Base-by-base conservation (phyloP, 2,888 invertebrate species). In the Pseudanteris insignis region DNA sequence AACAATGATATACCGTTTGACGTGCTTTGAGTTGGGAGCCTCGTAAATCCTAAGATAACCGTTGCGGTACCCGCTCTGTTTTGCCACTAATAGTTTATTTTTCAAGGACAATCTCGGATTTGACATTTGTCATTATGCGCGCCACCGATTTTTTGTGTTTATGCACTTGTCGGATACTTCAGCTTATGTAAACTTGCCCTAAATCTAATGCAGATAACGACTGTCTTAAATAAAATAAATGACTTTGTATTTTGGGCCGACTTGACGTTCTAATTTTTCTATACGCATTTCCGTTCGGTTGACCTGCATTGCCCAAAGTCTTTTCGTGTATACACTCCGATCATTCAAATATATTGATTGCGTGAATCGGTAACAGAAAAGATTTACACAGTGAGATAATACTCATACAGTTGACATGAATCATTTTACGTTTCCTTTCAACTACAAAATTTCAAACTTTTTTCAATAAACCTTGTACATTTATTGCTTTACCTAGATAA, bases 251-350 rank as follows among this genome's bases (percentile, higher is more conserved):
- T 41, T 36, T 13, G 21, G 21, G 21, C 7, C 21, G 7, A 21
- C 4, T 21, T 21, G 41, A 18, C 11, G 29, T 8, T 21, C 11
- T 14, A 9, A 34, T 34, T 21, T 34, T 34, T 11, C 34, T 10
- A 7, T 11, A 32, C 15, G 7, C 3, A 32, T n/a, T n/a, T n/a
- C n/a, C n/a, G n/a, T n/a, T n/a, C n/a, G n/a, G 8, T 41, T 30
- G 30, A 41, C 41, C 41, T 30, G 41, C 30, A 38, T 38, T 38
- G 26, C 18, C 13, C 14, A 1, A 10, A 9, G 3, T 28, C 11
- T 10, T 6, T 10, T 11, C 21, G 21, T 5, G 7, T 5, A 21
- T 21, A 21, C 21, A 3, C 4, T 21, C 21, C 21, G n/a, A n/a
- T n/a, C n/a, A n/a, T n/a, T n/a, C n/a, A n/a, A n/a, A n/a, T n/a